Evolutionary conservation across 1,140 invertebrate genomes (phyloP), one percentile per base, ranked within the genome.

Genomic region (Ceratitis capitata): DNA sequence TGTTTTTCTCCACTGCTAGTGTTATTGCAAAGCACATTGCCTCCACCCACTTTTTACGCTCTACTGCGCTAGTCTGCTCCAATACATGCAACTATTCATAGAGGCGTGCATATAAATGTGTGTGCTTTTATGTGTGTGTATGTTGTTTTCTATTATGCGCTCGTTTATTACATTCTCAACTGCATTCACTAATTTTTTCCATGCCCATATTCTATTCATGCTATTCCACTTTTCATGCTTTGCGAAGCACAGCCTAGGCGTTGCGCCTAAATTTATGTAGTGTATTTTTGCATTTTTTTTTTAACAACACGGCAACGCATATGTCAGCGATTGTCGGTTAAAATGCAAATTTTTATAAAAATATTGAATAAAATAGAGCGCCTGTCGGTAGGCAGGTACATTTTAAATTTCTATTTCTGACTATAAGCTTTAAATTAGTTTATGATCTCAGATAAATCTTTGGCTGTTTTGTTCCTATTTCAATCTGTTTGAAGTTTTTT

Each of bases 221-320:
- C 51, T 16, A 32, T 83, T 83, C 82, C 10, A 83, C 51, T 83
- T 83, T 56, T 78, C 69, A 78, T 78, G 69, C 69, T 78, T 78
- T 78, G 69, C 39, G 39, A 78, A 78, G 69, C 69, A 35, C 45
- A 78, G 69, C 69, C 45, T 83, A 83, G 47, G 49, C 49, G 16
- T 83, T 83, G n/a, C 82, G 47, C 82, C 82, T 83, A 83, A 83
- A 83, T 83, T 83, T 83, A 83, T 83, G 82, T 26, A 53, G 9
- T 56, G 23, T 2, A 45, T 78, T 45, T 47, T 74, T n/a, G n/a
- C n/a, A n/a, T n/a, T n/a, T n/a, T n/a, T n/a, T n/a, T n/a, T n/a
- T 78, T 78, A 6, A 32, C 61, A 47, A 78, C 42, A n/a, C n/a
- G 9, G 7, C 16, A 12, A 23, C 42, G 5, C 69, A 78, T 78